Evolutionary conservation across 2,113 vertebrate species (phyloP), one percentile per base, ranked within the genome.

Genomic region (Cochlearius cochlearius): DNA sequence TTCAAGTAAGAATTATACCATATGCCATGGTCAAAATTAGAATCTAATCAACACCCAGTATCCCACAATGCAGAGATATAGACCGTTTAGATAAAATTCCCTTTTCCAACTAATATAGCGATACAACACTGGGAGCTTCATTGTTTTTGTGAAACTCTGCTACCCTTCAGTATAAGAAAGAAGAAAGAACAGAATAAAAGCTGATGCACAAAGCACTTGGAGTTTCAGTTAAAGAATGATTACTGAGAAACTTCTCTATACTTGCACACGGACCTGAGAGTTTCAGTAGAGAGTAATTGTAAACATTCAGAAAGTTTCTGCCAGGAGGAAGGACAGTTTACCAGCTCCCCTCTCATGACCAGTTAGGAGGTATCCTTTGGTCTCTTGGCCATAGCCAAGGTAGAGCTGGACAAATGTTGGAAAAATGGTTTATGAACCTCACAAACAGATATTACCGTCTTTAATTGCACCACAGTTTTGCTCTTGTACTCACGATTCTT

Each of bases 51-150:
- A 76, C 22, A 87, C 21, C 41, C 49, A 13, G 23, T 30, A 45
- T 63, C 50, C 60, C 77, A 94, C 34, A 32, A 66, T 0, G 2
- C 16, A 84, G 55, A 71, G 9, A 20, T 14, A 59, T 1, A 50
- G 23, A 41, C 2, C 82, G 32, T 62, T 81, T 23, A 63, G 53
- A 63, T 63, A 52, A 90, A 92, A 92, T 47, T 49, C 15, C 16
- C 5, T 82, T 64, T 86, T 74, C 45, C 20, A 29, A 14, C n/a
- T 22, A 52, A 39, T 47, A 10, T 2, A 78, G 13, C 3, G 11
- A 26, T 5, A 45, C 8, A 43, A 34, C 0, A 0, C 18, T 45
- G 34, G 41, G 16, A 62, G 47, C 22, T 89, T 88, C 20, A 27
- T 4, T 19, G 30, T 5, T 88, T 81, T 19, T 64, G 25, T 50